phyloP scores from a whole-genome alignment of 1,140 invertebrate genomes.

The Theocolax elegans region DNA sequence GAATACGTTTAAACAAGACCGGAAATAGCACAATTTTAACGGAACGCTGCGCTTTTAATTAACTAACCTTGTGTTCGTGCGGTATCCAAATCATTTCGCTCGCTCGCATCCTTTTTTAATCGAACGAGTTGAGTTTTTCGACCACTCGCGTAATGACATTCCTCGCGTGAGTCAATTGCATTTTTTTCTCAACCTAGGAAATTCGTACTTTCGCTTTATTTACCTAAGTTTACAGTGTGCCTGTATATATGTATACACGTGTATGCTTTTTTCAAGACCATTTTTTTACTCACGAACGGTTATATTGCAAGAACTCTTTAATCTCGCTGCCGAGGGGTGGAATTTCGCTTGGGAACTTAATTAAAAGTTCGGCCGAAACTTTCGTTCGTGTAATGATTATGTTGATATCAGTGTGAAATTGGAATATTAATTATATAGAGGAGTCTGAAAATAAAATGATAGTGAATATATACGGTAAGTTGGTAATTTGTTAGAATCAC shows the following conservation, averaged over 20 bases:
- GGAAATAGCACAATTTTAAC: not conserved
- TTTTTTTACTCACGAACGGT: not conserved
- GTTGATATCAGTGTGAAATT: not conserved
- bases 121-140: not conserved
- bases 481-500: not conserved
- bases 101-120: not conserved
- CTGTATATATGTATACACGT: too few species aligned
- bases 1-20: too few species aligned
- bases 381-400: not conserved
- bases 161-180: not conserved
- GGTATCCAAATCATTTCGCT: not conserved
- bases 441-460: not conserved
- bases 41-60: not conserved
- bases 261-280: too few species aligned
- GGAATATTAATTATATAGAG: not conserved
- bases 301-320: not conserved
- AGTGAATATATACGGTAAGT: not conserved
- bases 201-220: not conserved
- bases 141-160: not conserved
- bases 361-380: not conserved
- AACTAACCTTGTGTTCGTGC: not conserved
- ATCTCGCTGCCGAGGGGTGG: not conserved
- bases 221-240: not conserved
- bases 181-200: too few species aligned
- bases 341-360: not conserved